These are phyloP conservation scores for Phymastichus coffea DNA, from an alignment of 1,140 invertebrate species.

Conservation along the genomic window DNA sequence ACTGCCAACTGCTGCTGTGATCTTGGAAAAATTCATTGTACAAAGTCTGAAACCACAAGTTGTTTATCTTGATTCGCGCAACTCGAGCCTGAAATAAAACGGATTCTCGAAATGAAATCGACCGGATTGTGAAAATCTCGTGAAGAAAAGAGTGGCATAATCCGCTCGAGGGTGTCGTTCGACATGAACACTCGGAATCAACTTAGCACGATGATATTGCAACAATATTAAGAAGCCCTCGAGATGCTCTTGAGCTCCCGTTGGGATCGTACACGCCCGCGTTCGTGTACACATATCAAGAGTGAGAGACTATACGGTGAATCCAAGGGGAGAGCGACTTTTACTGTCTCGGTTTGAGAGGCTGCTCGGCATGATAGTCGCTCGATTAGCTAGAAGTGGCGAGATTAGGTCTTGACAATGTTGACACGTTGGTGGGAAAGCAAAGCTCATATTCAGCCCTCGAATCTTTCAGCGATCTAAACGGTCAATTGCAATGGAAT, in stretches of 20 bases:
- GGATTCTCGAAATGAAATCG: too few relatives aligned
- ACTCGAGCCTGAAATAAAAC: too few relatives aligned
- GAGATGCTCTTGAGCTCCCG: constrained; percentile 40
- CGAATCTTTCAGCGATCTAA: too few relatives aligned
- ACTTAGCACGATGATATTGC: constrained; percentile 31
- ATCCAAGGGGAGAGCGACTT: constrained; percentile 1
- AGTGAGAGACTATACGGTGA: neutral
- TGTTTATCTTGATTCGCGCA: too few relatives aligned
- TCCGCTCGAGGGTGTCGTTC: constrained; percentile 35
- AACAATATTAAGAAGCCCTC: constrained; percentile 46
- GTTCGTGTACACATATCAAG: neutral
- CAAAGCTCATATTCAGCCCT: neutral
- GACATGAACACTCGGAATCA: constrained; percentile 36
- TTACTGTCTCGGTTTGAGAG: constrained; percentile 22
- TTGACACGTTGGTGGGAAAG: constrained; percentile 28
- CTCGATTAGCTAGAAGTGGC: constrained; percentile 29
- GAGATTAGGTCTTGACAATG: constrained; percentile 18
- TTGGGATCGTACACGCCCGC: constrained; percentile 27
- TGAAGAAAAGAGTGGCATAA: constrained; percentile 35
- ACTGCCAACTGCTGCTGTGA: too few relatives aligned
- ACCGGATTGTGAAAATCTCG: too few relatives aligned
- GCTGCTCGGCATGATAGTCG: constrained; percentile 22
- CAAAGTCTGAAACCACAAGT: too few relatives aligned
- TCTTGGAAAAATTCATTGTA: constrained; percentile 22
- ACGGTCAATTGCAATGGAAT: too few relatives aligned